Percentiles rank a stretch among this genome's conserved stretches.
These are phyloP conservation scores for Clarias magur DNA, from an alignment of 2,113 vertebrate genomes.

Conservation along the genomic window DNA sequence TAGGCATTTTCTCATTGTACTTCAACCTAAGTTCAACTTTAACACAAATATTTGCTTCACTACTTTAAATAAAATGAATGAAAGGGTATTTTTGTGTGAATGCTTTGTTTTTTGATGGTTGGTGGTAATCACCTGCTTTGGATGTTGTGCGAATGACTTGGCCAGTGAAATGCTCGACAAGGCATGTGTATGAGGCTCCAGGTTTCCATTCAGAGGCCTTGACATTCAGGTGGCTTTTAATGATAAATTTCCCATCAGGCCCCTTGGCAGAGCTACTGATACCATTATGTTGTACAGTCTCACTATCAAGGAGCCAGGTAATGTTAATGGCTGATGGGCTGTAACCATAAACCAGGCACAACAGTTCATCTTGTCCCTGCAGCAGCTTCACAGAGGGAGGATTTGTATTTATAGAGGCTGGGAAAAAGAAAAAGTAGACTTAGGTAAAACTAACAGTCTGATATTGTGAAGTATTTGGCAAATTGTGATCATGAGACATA, in stretches of 20 bases:
- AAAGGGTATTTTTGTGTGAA: too few species aligned
- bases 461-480: not conserved
- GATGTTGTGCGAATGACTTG: too few species aligned
- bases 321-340: conserved; percentile 63
- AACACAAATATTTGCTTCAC: too few species aligned
- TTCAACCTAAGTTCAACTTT: too few species aligned
- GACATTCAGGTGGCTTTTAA: conserved; percentile 62
- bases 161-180: conserved; percentile 58
- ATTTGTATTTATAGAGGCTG: conserved; percentile 52
- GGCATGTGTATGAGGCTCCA: conserved; percentile 63
- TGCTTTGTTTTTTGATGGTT: too few species aligned
- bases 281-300: conserved; percentile 24
- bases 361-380: conserved; percentile 51
- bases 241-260: conserved; percentile 65
- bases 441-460: not conserved
- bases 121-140: too few species aligned
- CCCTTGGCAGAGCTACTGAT: conserved; percentile 54
- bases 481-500: not conserved
- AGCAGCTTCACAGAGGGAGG: conserved; percentile 60
- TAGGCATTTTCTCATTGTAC: too few species aligned
- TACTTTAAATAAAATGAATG: too few species aligned
- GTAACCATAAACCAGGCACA: conserved; percentile 67
- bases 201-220: conserved; percentile 46
- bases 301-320: conserved; percentile 59
- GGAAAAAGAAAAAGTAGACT: not conserved